phyloP scores from a whole-genome alignment of 1,140 invertebrate genomes.

The Chionoecetes opilio region DNA sequence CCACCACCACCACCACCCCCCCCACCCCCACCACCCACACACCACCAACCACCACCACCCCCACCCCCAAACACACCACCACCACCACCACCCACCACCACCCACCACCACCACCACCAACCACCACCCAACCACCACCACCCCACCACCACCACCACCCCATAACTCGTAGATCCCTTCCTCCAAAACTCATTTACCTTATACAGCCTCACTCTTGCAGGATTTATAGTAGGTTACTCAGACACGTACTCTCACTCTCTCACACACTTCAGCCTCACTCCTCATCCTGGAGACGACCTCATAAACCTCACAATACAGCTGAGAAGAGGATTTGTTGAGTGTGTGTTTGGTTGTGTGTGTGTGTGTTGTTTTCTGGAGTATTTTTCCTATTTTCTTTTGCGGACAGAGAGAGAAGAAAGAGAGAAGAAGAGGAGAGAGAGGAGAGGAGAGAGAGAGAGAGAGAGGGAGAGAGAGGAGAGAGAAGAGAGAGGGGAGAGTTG shows the following conservation, averaged over 20 bases:
- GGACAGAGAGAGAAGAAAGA: too few relatives aligned
- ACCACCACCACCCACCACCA: not conserved
- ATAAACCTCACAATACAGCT: not conserved
- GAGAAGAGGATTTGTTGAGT: not conserved
- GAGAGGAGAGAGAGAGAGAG: too few relatives aligned
- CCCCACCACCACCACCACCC: not conserved
- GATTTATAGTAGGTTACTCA: not conserved
- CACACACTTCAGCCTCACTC: not conserved
- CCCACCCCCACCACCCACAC: not conserved
- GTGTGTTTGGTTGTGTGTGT: too few relatives aligned
- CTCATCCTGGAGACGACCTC: not conserved
- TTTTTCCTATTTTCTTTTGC: too few relatives aligned
- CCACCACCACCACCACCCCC: not conserved
- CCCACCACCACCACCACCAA: not conserved
- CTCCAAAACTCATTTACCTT: constrained; percentile 29
- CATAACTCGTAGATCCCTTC: not conserved
- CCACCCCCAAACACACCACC: not conserved
- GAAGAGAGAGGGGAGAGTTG: too few relatives aligned
- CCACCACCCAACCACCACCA: too few relatives aligned
- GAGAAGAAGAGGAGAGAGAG: too few relatives aligned
- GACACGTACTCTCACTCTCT: not conserved
- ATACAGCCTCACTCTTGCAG: not conserved
- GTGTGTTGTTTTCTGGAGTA: too few relatives aligned
- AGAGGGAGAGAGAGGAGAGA: not conserved
- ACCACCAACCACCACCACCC: too few relatives aligned